A percentile compares a stretch with the other conserved stretches of the same genome.
phyloP scores from a whole-genome alignment of 2,797 vertebrate genomes.

The Sebastes hubbsi region DNA sequence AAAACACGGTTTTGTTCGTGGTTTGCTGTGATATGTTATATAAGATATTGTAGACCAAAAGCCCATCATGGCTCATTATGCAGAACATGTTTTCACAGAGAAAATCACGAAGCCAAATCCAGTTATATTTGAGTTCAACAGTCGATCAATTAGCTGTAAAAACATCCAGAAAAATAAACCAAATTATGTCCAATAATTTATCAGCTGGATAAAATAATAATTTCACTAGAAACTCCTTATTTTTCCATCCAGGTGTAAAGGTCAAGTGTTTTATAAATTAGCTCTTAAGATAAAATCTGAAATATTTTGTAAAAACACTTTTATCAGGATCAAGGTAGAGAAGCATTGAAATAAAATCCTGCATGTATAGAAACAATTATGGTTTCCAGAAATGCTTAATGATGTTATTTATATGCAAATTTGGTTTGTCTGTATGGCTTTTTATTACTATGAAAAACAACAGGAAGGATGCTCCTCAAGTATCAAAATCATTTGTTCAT shows the following conservation, averaged over 20 bases:
- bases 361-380: background rate
- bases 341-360: background rate
- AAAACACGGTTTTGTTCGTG: background rate
- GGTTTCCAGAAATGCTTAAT: background rate
- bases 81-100: background rate
- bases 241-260: background rate
- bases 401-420: background rate
- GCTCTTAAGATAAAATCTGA: background rate
- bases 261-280: background rate
- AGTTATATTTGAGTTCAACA: background rate
- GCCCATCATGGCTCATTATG: background rate
- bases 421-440: background rate
- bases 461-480: background rate
- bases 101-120: background rate
- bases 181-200: background rate
- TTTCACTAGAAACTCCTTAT: background rate
- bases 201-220: background rate
- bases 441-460: background rate
- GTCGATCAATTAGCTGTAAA: constrained; percentile 12
- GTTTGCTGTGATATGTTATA: background rate
- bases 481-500: background rate
- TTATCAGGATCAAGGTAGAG: background rate
- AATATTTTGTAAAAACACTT: background rate
- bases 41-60: background rate
- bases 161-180: background rate